Evolutionary conservation across 2,113 vertebrate species (phyloP), one percentile per base, ranked within the genome.

Genomic region (Dendropsophus ebraccatus): DNA sequence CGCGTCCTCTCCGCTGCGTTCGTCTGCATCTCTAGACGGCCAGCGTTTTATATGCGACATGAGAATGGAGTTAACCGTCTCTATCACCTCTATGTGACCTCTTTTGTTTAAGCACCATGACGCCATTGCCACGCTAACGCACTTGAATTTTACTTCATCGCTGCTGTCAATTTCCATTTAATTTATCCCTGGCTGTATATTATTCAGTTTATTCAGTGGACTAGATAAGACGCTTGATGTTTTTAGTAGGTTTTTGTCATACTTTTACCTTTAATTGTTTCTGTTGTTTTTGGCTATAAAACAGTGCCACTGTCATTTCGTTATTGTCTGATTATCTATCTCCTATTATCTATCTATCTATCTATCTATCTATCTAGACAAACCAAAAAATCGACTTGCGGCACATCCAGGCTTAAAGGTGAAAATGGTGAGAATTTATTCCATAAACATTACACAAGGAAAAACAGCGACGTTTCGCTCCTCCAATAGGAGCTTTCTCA

Each of bases 51-150:
- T 41, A n/a, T 45, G 56, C 49, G 58, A 25, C 35, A 49, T 65
- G 56, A 30, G 79, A 37, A 56, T 12, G 19, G 52, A 37, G 23
- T 65, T 65, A 19, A 83, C 30, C 67, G 45, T 52, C 65, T 56
- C 50, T 41, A 54, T 72, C 82, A 84, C 82, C 70, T 84, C 82
- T 62, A 84, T 37, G 25, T 84, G 69, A 84, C 82, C 82, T 75
- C 72, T 56, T 60, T 37, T 60, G 37, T 75, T 74, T 58, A 58
- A 70, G 49, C 49, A 83, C 50, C 70, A 41, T 45, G 60, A 47
- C 50, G 54, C 82, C 25, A 47, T 69, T 70, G 72, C 45, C 81
- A 60, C 54, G 37, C 70, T 49, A 6, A 41, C 25, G 49, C 70
- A 74, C 70, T 50, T 58, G 4, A 58, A 65, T 67, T 83, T 50